A percentile compares a stretch with the other conserved stretches of the same genome.
Conservation (phyloP, 2,113 vertebrate species). For the Archocentrus centrarchus region DNA sequence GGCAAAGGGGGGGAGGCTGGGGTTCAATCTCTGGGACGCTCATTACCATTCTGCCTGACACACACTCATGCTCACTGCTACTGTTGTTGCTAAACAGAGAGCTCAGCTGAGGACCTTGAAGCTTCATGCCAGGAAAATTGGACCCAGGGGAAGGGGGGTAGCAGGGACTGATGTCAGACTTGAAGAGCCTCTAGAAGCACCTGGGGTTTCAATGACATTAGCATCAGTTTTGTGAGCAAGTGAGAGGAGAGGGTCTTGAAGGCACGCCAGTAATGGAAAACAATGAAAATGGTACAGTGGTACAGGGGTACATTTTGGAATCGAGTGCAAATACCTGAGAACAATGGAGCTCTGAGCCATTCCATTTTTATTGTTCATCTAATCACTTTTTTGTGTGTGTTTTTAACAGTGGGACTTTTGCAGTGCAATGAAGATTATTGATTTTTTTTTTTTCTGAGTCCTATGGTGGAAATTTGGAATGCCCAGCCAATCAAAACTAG, state of each 20-base stretch:
- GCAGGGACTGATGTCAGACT: constrained; percentile 73
- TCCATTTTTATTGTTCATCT: constrained; percentile 16
- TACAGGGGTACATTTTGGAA: not conserved
- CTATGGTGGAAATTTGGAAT: constrained; percentile 49
- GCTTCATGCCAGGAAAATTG: constrained; percentile 72
- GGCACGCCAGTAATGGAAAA: not conserved
- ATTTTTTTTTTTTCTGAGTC: constrained; percentile 49
- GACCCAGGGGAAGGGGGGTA: constrained; percentile 61
- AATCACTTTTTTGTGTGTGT: constrained; percentile 18
- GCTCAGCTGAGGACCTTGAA: constrained; percentile 74
- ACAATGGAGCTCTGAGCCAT: not conserved
- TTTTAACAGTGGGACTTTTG: constrained; percentile 35
- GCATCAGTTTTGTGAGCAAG: constrained; percentile 38
- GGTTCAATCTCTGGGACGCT: constrained; percentile 61
- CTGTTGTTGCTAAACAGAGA: constrained; percentile 70
- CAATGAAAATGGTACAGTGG: constrained; percentile 1
- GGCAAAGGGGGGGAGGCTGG: constrained; percentile 11
- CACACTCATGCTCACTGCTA: constrained; percentile 50
- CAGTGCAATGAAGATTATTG: constrained; percentile 58
- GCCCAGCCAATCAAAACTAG: constrained; percentile 65
- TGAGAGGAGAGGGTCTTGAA: constrained; percentile 20
- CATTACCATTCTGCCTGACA: constrained; percentile 72
- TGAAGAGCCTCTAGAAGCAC: constrained; percentile 63
- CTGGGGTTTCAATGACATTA: constrained; percentile 70
- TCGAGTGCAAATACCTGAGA: not conserved